phyloP scores from a whole-genome alignment of 2,113 vertebrate species.

The Pangasianodon hypophthalmus region DNA sequence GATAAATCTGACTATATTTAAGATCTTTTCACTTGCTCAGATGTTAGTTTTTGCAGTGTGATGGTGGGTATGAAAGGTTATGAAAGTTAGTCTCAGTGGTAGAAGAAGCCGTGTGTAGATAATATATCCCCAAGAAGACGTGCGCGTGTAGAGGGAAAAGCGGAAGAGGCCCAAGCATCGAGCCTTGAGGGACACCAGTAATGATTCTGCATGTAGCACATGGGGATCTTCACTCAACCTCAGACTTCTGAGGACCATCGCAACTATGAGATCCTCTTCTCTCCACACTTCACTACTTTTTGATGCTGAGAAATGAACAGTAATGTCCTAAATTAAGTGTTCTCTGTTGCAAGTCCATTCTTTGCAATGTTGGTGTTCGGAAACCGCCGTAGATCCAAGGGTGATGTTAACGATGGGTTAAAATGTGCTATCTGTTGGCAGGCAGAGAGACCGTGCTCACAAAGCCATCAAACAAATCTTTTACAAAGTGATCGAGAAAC shows the following conservation, averaged over 20 bases:
- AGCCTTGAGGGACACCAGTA: neutral
- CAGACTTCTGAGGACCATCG: neutral
- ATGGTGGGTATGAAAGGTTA: neutral
- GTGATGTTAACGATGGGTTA: neutral
- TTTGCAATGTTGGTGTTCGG: neutral
- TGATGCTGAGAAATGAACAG: neutral
- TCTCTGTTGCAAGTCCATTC: too few relatives aligned
- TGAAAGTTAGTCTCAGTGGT: neutral
- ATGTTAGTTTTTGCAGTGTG: too few relatives aligned
- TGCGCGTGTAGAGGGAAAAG: neutral
- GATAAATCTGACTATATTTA: too few relatives aligned
- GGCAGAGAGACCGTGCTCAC: constrained; percentile 90
- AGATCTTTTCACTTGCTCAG: too few relatives aligned
- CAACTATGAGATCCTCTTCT: neutral
- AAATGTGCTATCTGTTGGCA: constrained; percentile 55
- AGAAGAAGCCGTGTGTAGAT: neutral
- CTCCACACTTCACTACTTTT: too few relatives aligned
- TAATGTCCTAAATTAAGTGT: too few relatives aligned
- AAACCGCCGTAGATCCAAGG: neutral
- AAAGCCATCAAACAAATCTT: constrained; percentile 91
- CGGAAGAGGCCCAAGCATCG: neutral
- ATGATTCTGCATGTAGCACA: neutral
- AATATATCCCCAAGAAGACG: too few relatives aligned
- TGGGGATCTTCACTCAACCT: neutral
- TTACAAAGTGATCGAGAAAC: constrained; percentile 88